These are phyloP conservation scores for Anthoscopus minutus DNA, from an alignment of 2,113 vertebrate genomes.

Conservation along the genomic window DNA sequence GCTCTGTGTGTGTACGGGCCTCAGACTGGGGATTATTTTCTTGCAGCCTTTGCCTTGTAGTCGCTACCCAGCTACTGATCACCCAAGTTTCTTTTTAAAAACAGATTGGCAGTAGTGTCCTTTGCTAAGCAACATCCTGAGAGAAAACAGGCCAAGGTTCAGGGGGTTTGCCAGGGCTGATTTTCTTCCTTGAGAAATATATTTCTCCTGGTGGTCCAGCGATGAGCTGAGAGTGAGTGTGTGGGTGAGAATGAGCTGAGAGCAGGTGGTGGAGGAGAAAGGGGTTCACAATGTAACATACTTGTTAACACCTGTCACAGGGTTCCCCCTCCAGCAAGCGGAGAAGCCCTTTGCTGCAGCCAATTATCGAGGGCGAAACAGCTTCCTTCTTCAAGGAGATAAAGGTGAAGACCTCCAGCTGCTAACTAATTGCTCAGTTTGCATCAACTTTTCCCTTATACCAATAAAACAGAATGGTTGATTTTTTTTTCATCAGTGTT, in stretches of 20 bases:
- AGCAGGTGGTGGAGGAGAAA: constrained; percentile 35
- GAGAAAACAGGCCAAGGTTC: neutral
- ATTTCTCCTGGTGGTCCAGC: neutral
- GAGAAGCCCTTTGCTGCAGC: constrained; percentile 96
- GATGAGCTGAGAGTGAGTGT: neutral
- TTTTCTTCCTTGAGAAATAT: neutral
- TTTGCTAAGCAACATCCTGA: neutral
- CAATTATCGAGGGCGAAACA: constrained; percentile 98
- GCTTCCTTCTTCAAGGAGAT: constrained; percentile 97
- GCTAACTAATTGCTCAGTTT: constrained; percentile 67
- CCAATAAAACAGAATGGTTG: constrained; percentile 15
- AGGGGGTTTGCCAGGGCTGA: neutral
- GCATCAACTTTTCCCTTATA: constrained; percentile 17
- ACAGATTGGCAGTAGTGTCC: neutral
- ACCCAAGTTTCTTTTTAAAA: neutral
- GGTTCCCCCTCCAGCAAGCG: constrained; percentile 98
- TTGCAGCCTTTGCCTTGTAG: neutral
- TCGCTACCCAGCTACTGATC: neutral
- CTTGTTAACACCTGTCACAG: constrained; percentile 85
- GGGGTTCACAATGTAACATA: constrained; percentile 70
- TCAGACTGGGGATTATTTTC: neutral
- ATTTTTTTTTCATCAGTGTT: constrained; percentile 5
- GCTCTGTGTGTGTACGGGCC: neutral
- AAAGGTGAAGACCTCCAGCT: constrained; percentile 86
- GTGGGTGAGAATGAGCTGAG: constrained; percentile 41